These are phyloP conservation scores for Abramis brama DNA, from an alignment of 2,113 vertebrate genomes.

Conservation along the genomic window DNA sequence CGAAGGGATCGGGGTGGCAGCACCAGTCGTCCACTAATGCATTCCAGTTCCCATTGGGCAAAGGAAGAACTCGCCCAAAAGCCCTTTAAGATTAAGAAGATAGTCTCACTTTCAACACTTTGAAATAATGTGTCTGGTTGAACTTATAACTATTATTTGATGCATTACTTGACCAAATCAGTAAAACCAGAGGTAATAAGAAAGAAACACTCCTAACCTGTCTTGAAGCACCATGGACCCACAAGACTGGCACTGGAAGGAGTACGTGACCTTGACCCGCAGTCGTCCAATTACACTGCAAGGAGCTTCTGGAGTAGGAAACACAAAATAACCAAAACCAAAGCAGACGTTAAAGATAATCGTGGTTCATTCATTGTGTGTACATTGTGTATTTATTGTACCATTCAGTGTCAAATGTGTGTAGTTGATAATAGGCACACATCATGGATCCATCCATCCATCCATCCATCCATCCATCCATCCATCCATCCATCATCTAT, in stretches of 20 bases:
- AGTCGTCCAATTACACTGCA: conserved; percentile 74
- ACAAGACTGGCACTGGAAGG: conserved; percentile 89
- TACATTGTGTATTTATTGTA: too few relatives aligned
- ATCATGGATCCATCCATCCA: too few relatives aligned
- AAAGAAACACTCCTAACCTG: conserved; percentile 78
- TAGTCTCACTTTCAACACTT: not conserved
- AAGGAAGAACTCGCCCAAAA: conserved; percentile 87
- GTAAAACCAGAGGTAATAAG: not conserved
- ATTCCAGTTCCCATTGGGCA: conserved; percentile 91
- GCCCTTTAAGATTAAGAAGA: conserved; percentile 68
- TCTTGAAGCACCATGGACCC: conserved; percentile 79
- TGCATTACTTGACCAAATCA: not conserved
- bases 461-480: too few relatives aligned
- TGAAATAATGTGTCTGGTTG: not conserved
- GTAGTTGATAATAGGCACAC: too few relatives aligned
- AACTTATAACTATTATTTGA: not conserved
- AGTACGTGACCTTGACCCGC: conserved; percentile 74
- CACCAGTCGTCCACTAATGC: conserved; percentile 94
- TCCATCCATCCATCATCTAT: too few relatives aligned
- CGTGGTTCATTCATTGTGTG: too few relatives aligned
- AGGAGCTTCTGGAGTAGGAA: conserved; percentile 71
- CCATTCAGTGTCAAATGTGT: too few relatives aligned
- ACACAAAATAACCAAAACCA: conserved; percentile 54
- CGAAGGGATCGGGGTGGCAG: conserved; percentile 92
- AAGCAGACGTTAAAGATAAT: not conserved